These are phyloP conservation scores for Monomorium pharaonis DNA, from an alignment of 1,140 invertebrate genomes.

Conservation along the genomic window DNA sequence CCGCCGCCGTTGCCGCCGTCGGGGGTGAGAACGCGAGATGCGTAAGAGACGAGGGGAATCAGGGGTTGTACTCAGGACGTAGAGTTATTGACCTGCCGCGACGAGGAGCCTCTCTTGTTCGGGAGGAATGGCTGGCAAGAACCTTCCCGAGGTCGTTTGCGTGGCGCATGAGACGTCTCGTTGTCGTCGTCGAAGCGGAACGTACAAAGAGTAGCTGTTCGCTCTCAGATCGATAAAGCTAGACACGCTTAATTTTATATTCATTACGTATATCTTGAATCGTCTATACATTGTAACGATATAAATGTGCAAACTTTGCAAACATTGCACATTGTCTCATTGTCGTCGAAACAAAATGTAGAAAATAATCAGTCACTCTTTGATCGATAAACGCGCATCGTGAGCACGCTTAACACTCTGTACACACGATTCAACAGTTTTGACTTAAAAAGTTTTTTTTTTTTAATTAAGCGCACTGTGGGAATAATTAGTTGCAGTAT, in stretches of 20 bases:
- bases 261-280: background rate
- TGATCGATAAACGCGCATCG: too few species aligned
- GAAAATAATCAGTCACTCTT: too few species aligned
- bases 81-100: slow-evolving; percentile 65
- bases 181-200: slow-evolving; percentile 12
- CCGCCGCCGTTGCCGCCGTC: background rate
- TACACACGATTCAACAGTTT: too few species aligned
- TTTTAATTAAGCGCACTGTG: too few species aligned
- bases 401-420: too few species aligned
- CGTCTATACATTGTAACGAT: background rate
- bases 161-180: slow-evolving; percentile 30
- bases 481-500: too few species aligned
- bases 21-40: slow-evolving; percentile 21
- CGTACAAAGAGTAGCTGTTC: background rate
- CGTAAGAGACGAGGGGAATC: slow-evolving; percentile 19
- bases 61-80: slow-evolving; percentile 21
- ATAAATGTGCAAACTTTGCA: background rate
- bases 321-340: background rate
- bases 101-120: slow-evolving; percentile 33
- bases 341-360: too few species aligned
- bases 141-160: slow-evolving; percentile 52
- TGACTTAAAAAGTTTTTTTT: too few species aligned
- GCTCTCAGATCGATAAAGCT: background rate
- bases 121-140: slow-evolving; percentile 44
- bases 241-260: background rate